Base-by-base conservation (phyloP, 2,113 vertebrate genomes). In the Albula goreensis region DNA sequence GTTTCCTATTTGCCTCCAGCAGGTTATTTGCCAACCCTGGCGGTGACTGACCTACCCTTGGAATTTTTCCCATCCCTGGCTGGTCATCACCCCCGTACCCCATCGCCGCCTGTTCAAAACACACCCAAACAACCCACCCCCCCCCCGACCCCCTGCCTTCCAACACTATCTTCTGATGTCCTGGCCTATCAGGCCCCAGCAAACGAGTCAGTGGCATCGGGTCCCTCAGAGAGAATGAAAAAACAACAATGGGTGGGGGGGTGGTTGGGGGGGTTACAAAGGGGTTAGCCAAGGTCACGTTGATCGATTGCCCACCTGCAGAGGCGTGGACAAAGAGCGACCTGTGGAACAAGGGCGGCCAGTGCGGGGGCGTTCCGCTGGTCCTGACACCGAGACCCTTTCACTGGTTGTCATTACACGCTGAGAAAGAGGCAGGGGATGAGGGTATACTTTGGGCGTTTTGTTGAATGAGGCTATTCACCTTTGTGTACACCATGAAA, bases 21-120 rank as follows among this genome's bases (percentile, higher is more conserved):
- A 70, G 50, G 31, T 48, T 81, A 81, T 86, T 81, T 86, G 31
- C 48, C 50, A 70, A 51, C 57, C 48, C n/a, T 86, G 80, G 80
- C 13, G 49, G 48, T 22, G 7, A 22, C 57, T 13, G 3, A 13
- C 48, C 80, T 22, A 49, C 57, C 8, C 0, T 17, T 25, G 79
- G 41, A 9, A 56, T 57, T 17, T 81, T 22, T 19, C 56, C 48
- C 15, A 70, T 19, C 17, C 56, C n/a, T 83, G 2, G 6, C 13
- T 17, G 56, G 56, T 25, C 13, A 17, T 19, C 53, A 15, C 31
- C 56, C 12, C 19, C 52, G 0, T 5, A 31, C 31, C 51, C 52
- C 25, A 15, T 52, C 78, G 2, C 60, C 15, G 17, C 25, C 12
- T 4, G 49, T 8, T 81, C 49, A 50, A 50, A 9, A 12, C 53